Evolutionary conservation across 2,888 invertebrate species (phyloP).

Genomic region (Callyntrura guangdongensis): DNA sequence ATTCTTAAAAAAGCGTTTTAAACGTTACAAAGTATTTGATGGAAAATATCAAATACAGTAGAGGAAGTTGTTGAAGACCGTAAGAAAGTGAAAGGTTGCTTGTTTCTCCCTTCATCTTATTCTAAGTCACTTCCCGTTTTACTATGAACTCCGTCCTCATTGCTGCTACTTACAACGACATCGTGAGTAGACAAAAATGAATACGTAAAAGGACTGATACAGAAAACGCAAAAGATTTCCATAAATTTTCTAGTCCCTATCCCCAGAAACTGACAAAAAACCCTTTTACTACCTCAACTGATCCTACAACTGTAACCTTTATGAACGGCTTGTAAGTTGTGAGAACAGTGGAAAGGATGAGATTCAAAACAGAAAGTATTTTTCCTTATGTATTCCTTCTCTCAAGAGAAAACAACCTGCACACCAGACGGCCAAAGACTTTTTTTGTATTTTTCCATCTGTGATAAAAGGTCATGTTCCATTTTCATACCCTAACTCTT

Average conservation of each 20-base stretch:
- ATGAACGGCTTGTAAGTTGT: slow-evolving; percentile 36
- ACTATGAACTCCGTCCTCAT: neutral
- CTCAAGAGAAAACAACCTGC: slow-evolving; percentile 62
- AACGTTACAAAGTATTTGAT: too few relatives aligned
- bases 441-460: neutral
- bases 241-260: slow-evolving; percentile 53
- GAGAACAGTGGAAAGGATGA: slow-evolving; percentile 6
- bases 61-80: too few relatives aligned
- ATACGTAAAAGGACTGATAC: slow-evolving; percentile 29
- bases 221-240: slow-evolving; percentile 55
- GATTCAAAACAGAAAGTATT: neutral
- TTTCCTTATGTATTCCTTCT: neutral
- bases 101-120: too few relatives aligned
- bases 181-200: neutral
- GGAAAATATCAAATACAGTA: too few relatives aligned
- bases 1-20: too few relatives aligned
- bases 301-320: neutral
- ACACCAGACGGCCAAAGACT: neutral
- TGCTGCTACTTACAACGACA: too few relatives aligned
- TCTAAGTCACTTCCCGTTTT: too few relatives aligned
- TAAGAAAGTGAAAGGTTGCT: too few relatives aligned
- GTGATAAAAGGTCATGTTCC: neutral
- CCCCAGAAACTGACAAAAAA: slow-evolving; percentile 52
- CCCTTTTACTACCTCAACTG: neutral
- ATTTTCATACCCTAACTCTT: neutral